A percentile compares a stretch with the other conserved stretches of the same genome.
Evolutionary conservation across 2,113 vertebrate genomes (phyloP).

Genomic region (Petaurus breviceps): DNA sequence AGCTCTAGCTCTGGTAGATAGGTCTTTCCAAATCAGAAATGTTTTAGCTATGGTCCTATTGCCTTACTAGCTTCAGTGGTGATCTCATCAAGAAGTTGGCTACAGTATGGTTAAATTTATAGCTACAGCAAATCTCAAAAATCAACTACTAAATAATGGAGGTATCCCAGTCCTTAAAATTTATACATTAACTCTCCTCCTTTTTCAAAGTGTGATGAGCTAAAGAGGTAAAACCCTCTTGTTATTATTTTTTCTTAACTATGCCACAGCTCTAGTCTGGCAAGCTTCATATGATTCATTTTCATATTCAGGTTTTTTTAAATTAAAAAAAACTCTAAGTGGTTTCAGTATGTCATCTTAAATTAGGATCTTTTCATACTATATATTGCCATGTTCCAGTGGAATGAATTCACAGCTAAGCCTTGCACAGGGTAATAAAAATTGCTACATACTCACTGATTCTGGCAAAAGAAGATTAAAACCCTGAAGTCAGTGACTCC

Average conservation of each 20-base stretch:
- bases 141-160: not conserved
- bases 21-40: not conserved
- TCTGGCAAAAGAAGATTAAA: constrained; percentile 2
- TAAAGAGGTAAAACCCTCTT: not conserved
- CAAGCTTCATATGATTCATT: not conserved
- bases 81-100: not conserved
- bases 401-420: not conserved
- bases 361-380: not conserved
- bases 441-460: not conserved
- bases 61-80: not conserved
- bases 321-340: not conserved
- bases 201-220: not conserved
- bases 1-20: not conserved
- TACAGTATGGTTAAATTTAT: not conserved
- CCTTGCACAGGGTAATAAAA: constrained; percentile 14
- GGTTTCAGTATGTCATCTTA: not conserved
- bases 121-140: not conserved
- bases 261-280: not conserved
- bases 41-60: not conserved
- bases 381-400: not conserved
- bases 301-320: not conserved
- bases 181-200: not conserved
- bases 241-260: not conserved
- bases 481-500: not conserved
- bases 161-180: not conserved